Evolutionary conservation across 2,113 vertebrate species (phyloP).

Genomic region (Ctenodactylus gundi): DNA sequence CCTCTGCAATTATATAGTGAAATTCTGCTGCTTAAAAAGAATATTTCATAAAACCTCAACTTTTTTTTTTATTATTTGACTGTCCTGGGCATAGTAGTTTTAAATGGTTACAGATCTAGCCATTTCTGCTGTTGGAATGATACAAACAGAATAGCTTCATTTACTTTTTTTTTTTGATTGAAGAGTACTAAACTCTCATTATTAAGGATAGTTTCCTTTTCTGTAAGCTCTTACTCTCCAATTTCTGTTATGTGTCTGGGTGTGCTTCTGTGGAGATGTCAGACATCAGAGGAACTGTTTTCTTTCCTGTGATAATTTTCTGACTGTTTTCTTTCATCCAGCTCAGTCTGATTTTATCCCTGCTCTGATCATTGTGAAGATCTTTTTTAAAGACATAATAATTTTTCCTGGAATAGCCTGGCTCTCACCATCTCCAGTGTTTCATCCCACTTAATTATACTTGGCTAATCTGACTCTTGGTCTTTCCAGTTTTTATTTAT

Average conservation of each 20-base stretch:
- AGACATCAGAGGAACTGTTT: slow-evolving; percentile 48
- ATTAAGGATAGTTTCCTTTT: slow-evolving; percentile 34
- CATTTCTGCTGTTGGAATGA: not conserved
- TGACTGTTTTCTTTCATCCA: slow-evolving; percentile 6
- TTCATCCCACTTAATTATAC: slow-evolving; percentile 25
- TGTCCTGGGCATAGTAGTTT: not conserved
- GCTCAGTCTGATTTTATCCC: slow-evolving; percentile 50
- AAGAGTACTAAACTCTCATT: slow-evolving; percentile 20
- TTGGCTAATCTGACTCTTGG: slow-evolving; percentile 53
- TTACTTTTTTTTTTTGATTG: slow-evolving; percentile 5
- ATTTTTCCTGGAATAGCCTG: slow-evolving; percentile 55
- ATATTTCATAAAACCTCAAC: not conserved
- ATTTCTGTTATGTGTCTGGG: not conserved
- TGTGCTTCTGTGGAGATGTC: slow-evolving; percentile 32
- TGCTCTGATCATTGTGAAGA: slow-evolving; percentile 34
- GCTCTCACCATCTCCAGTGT: not conserved
- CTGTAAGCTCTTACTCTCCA: slow-evolving; percentile 32
- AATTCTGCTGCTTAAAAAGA: not conserved
- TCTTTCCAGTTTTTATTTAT: slow-evolving; percentile 26
- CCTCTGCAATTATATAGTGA: not conserved
- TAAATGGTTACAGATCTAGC: not conserved
- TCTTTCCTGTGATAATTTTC: slow-evolving; percentile 56
- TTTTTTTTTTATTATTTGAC: not conserved
- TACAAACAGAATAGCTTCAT: slow-evolving; percentile 44
- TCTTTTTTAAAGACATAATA: slow-evolving; percentile 40